These are phyloP conservation scores for Drosophila lowei DNA, from an alignment of 1,140 invertebrate species.

Conservation along the genomic window DNA sequence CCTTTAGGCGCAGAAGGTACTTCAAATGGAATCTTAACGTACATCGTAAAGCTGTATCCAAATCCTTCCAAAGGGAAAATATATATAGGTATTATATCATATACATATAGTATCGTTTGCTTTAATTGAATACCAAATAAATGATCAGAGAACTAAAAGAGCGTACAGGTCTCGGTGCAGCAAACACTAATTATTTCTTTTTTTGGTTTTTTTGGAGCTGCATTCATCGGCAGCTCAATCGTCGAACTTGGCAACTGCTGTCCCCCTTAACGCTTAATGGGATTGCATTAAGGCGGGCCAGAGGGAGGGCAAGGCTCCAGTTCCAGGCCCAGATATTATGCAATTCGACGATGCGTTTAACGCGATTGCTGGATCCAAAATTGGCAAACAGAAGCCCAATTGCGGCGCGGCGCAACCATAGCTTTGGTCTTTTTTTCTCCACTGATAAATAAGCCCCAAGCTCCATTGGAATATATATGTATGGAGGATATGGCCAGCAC, in stretches of 20 bases:
- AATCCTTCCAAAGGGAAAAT: too few species aligned
- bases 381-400: slow-evolving; percentile 23
- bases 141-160: not conserved
- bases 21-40: too few species aligned
- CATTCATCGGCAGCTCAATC: not conserved
- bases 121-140: too few species aligned
- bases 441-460: slow-evolving; percentile 35
- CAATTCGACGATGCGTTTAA: slow-evolving; percentile 11
- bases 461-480: not conserved
- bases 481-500: slow-evolving; percentile 13
- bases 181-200: not conserved
- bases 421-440: not conserved
- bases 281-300: slow-evolving; percentile 36
- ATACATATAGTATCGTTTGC: too few species aligned
- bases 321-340: slow-evolving; percentile 33
- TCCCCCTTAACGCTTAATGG: slow-evolving; percentile 68
- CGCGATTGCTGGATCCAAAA: slow-evolving; percentile 27
- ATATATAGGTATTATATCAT: too few species aligned
- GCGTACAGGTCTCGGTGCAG: not conserved
- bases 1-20: too few species aligned
- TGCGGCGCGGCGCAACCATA: not conserved
- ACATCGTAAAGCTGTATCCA: too few species aligned
- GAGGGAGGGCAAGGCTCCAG: not conserved
- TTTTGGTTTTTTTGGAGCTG: slow-evolving; percentile 21
- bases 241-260: slow-evolving; percentile 32